These are phyloP conservation scores for Mus caroli DNA, from an alignment of 2,797 vertebrate species.

Conservation along the genomic window DNA sequence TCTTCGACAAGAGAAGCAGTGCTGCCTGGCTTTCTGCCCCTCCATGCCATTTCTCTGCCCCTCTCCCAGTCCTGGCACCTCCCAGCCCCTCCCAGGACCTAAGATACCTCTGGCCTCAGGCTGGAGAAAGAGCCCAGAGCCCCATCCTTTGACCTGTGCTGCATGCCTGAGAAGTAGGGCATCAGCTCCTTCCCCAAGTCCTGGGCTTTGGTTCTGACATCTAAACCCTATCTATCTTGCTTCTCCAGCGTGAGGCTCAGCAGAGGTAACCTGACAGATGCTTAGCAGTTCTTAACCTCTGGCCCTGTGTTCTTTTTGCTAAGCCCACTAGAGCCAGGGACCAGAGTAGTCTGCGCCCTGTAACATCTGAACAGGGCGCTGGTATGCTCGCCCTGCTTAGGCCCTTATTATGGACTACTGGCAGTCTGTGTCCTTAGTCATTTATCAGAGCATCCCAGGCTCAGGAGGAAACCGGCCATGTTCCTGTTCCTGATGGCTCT, in stretches of 20 bases:
- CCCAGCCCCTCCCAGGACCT: not conserved
- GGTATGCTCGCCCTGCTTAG: no score
- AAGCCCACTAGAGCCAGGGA: not conserved
- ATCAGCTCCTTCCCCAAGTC: not conserved
- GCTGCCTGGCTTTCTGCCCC: not conserved
- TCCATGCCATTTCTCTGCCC: not conserved
- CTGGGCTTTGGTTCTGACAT: not conserved
- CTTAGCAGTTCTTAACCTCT: slow-evolving; percentile 14
- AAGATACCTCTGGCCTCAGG: not conserved
- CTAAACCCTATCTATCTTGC: not conserved
- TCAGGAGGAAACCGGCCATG: not conserved
- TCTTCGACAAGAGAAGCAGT: not conserved
- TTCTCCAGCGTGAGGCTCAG: not conserved
- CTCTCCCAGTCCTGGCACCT: no score
- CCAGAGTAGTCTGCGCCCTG: not conserved
- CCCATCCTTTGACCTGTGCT: not conserved
- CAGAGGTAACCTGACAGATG: not conserved
- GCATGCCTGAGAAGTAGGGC: not conserved
- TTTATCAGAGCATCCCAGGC: not conserved
- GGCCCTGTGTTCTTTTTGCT: not conserved
- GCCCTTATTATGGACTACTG: not conserved
- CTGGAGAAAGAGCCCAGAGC: not conserved
- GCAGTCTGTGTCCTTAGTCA: not conserved
- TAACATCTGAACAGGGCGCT: not conserved
- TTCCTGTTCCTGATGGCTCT: not conserved